Evolutionary conservation across 2,888 invertebrate genomes (phyloP), one percentile per base, ranked within the genome.

Genomic region (Galerucella calmariensis): DNA sequence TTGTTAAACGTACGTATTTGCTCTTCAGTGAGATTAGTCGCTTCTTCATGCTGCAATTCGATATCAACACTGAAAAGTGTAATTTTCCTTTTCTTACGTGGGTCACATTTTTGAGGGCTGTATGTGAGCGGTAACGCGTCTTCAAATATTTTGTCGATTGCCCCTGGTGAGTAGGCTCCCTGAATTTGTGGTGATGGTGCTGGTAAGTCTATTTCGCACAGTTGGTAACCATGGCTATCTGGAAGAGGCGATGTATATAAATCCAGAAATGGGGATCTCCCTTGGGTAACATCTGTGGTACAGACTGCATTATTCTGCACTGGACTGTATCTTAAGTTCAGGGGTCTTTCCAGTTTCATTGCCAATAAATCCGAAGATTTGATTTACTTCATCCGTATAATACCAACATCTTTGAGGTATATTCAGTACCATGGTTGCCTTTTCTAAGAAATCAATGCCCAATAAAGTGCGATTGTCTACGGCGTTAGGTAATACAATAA

Each of bases 381-480:
- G 0, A 12, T n/a, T 16, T 46, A 72, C 69, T 51, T 66, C 6
- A 51, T 74, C 72, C 11, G 67, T 62, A 48, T 67, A 76, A 58
- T 44, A 66, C 72, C 74, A 74, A 24, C 41, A 58, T n/a, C 67
- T 27, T 61, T 75, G 77, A 41, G 77, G 74, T 41, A 77, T 44
- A 16, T 69, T 59, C 9, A 75, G 46, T 16, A 72, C 61, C 12
- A 77, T 75, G 20, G 46, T 67, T 11, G 74, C 69, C 27, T 72
- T 70, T 69, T 75, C 72, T 14, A 72, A 46, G 63, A 77, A 75
- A 48, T 77, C 74, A 16, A 77, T 73, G 1, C 77, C 77, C 53
- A 77, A 46, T 41, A 77, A 46, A 12, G 77, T 77, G 10, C 69
- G 68, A 56, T 77, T 77, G 24, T 77, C 73, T 53, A 35, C 72